phyloP scores from a whole-genome alignment of 2,888 invertebrate genomes.

The Trichogramma evanescens region DNA sequence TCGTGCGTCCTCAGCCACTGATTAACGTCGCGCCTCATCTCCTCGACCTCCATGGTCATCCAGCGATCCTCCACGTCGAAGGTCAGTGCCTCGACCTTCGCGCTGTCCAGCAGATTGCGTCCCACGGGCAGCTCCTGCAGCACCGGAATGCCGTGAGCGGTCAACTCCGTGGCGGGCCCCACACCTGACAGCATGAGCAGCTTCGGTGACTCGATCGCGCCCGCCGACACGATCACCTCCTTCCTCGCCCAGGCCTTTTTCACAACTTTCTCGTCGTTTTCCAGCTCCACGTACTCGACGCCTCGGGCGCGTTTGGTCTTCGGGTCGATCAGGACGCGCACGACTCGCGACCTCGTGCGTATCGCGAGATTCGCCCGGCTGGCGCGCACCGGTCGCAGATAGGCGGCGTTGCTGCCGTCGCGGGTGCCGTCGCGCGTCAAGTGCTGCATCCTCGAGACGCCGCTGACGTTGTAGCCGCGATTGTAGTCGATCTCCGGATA shows the following conservation, averaged over 20 bases:
- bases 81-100: conserved; percentile 76
- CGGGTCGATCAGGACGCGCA: conserved; percentile 67
- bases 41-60: too few relatives aligned
- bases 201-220: conserved; percentile 87
- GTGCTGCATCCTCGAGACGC: too few relatives aligned
- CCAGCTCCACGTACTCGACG: conserved; percentile 60
- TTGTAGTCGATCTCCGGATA: too few relatives aligned
- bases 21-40: too few relatives aligned
- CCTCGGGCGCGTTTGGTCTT: conserved; percentile 66
- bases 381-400: too few relatives aligned
- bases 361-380: conserved; percentile 71
- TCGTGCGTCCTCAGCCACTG: too few relatives aligned
- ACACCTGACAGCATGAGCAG: conserved; percentile 84
- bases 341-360: conserved; percentile 72
- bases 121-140: conserved; percentile 76
- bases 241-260: conserved; percentile 54
- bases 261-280: conserved; percentile 56
- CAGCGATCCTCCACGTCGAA: conserved; percentile 60
- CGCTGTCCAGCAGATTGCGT: conserved; percentile 80
- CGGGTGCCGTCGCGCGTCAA: too few relatives aligned
- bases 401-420: too few relatives aligned
- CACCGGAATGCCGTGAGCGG: conserved; percentile 64
- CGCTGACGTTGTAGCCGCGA: too few relatives aligned
- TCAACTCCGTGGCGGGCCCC: conserved; percentile 67
- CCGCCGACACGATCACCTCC: conserved; percentile 79